Conservation (phyloP, 2,888 invertebrate genomes). For the Parascotia fuliginaria region DNA sequence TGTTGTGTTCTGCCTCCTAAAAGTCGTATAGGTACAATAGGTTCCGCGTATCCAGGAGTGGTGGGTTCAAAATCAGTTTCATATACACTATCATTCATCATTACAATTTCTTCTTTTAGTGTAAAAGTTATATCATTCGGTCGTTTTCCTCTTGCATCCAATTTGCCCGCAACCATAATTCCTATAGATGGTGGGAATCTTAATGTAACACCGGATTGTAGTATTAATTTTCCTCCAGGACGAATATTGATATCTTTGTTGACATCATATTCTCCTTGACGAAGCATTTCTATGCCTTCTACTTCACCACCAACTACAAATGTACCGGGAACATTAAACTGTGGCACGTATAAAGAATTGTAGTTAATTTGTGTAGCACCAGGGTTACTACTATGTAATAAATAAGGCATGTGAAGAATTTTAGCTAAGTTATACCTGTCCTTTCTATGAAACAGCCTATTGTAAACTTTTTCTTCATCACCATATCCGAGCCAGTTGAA, state of each 20-base stretch:
- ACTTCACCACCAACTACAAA: slow-evolving; percentile 96
- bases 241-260: slow-evolving; percentile 97
- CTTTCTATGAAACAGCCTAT: slow-evolving; percentile 92
- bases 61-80: slow-evolving; percentile 87
- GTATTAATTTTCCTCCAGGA: slow-evolving; percentile 95
- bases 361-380: slow-evolving; percentile 93
- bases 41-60: slow-evolving; percentile 85
- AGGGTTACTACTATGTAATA: slow-evolving; percentile 95
- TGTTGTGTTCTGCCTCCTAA: slow-evolving; percentile 92
- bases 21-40: slow-evolving; percentile 90
- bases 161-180: slow-evolving; percentile 97
- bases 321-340: slow-evolving; percentile 89
- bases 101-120: slow-evolving; percentile 90
- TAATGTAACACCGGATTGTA: slow-evolving; percentile 95
- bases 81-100: slow-evolving; percentile 87
- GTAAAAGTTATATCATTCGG: slow-evolving; percentile 93
- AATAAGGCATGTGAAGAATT: slow-evolving; percentile 95
- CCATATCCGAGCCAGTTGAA: slow-evolving; percentile 96
- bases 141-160: slow-evolving; percentile 92
- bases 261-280: slow-evolving; percentile 95
- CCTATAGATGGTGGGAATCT: slow-evolving; percentile 97
- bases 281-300: slow-evolving; percentile 93
- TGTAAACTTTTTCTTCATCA: slow-evolving; percentile 90
- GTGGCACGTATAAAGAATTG: slow-evolving; percentile 91
- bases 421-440: slow-evolving; percentile 98